Evolutionary conservation across 2,113 vertebrate genomes (phyloP).

Genomic region (Triplophysa rosa): DNA sequence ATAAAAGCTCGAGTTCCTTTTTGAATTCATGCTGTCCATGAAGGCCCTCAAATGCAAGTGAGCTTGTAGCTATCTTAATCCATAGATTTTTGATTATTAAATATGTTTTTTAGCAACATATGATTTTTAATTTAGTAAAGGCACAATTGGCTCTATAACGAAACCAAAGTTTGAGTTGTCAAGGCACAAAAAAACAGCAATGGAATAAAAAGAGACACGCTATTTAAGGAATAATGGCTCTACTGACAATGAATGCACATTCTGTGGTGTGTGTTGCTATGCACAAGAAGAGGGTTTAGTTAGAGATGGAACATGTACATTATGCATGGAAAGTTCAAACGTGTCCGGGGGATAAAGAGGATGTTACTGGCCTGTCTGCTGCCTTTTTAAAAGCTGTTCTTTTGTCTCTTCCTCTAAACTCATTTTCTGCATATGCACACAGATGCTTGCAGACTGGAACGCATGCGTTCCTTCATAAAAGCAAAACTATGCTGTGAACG

Average conservation of each 20-base stretch:
- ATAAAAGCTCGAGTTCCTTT: background rate
- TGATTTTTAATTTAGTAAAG: too few relatives aligned
- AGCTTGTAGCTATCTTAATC: too few relatives aligned
- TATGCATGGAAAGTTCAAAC: constrained; percentile 50
- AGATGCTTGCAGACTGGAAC: background rate
- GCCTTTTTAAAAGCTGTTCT: constrained; percentile 56
- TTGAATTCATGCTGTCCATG: background rate
- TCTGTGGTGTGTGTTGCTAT: constrained; percentile 5
- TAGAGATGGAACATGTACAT: constrained; percentile 42
- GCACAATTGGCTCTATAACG: too few relatives aligned
- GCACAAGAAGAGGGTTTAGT: background rate
- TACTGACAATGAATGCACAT: constrained; percentile 1
- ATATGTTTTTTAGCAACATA: too few relatives aligned
- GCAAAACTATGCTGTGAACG: constrained; percentile 2
- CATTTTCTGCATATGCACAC: background rate
- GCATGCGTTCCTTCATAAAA: constrained; percentile 29
- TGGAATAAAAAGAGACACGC: background rate
- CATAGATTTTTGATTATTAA: too few relatives aligned
- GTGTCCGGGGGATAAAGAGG: constrained; percentile 55
- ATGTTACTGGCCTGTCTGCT: constrained; percentile 21
- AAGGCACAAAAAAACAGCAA: background rate
- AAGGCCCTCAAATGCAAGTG: too few relatives aligned
- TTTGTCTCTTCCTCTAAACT: constrained; percentile 58
- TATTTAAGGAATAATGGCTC: background rate
- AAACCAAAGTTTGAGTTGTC: too few relatives aligned